Percentiles rank a stretch among this genome's conserved stretches.
Conservation (phyloP, 53 echinoderm and acorn worm genomes). For the Crossaster papposus region DNA sequence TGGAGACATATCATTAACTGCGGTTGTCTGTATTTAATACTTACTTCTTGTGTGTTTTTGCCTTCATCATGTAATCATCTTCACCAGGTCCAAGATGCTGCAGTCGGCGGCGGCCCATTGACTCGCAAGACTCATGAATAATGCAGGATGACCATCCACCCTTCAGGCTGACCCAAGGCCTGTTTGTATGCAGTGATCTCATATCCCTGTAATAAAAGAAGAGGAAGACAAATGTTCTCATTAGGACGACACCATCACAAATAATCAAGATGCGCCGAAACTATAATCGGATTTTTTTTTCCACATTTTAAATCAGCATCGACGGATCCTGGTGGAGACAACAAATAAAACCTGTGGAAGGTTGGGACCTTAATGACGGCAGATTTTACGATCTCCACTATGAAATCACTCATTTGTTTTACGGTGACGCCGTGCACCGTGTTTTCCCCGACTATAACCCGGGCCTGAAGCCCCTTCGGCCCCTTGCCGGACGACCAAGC, state of each 20-base stretch:
- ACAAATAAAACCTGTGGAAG: background rate
- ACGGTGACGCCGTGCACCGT: background rate
- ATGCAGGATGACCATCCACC: constrained; percentile 38
- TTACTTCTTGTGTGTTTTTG: background rate
- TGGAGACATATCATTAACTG: background rate
- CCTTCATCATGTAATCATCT: background rate
- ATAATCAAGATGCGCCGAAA: constrained; percentile 43
- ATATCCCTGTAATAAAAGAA: background rate
- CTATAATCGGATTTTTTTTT: background rate
- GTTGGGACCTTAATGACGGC: constrained; percentile 35
- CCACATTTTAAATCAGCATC: background rate
- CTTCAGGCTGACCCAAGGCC: constrained; percentile 8
- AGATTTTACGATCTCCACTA: constrained; percentile 2
- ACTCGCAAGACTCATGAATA: constrained; percentile 42
- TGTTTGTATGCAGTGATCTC: background rate
- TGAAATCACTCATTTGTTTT: constrained; percentile 28
- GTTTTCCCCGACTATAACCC: background rate
- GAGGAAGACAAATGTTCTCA: constrained; percentile 47
- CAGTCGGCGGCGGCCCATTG: constrained; percentile 43
- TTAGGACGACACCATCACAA: constrained; percentile 10
- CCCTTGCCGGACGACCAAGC: background rate
- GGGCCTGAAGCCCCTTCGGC: background rate
- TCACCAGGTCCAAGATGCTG: background rate
- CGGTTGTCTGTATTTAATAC: background rate
- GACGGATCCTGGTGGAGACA: background rate